These are phyloP conservation scores for Carpatolechia fugitivella DNA, from an alignment of 2,888 invertebrate genomes.

Conservation along the genomic window DNA sequence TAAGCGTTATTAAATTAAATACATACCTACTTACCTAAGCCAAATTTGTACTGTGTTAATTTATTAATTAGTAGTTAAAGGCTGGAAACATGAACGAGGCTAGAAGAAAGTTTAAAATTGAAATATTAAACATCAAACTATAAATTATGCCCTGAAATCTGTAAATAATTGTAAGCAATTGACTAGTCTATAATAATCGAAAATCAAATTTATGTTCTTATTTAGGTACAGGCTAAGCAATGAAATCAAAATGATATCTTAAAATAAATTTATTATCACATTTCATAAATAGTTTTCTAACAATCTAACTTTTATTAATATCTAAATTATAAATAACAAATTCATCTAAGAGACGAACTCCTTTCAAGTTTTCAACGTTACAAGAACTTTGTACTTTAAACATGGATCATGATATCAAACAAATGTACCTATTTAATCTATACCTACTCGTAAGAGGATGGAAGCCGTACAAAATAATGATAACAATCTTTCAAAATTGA, in stretches of 20 bases:
- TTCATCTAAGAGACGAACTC: constrained; percentile 38
- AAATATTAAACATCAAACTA: too few relatives aligned
- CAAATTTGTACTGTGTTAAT: too few relatives aligned
- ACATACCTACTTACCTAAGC: too few relatives aligned
- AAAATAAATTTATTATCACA: constrained; percentile 77
- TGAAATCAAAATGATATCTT: constrained; percentile 28
- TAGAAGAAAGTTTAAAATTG: too few relatives aligned
- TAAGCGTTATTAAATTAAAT: too few relatives aligned
- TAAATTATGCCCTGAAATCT: too few relatives aligned
- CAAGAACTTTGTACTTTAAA: constrained; percentile 12
- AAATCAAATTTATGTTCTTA: too few relatives aligned
- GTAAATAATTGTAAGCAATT: too few relatives aligned
- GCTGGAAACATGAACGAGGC: too few relatives aligned
- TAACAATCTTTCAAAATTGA: neutral
- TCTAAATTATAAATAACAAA: constrained; percentile 66
- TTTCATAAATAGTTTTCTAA: constrained; percentile 72
- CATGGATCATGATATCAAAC: neutral
- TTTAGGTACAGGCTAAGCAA: neutral
- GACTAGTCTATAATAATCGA: too few relatives aligned
- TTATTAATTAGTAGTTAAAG: too few relatives aligned
- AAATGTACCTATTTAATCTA: neutral
- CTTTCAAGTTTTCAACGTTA: constrained; percentile 15
- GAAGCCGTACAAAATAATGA: neutral
- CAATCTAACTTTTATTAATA: constrained; percentile 52
- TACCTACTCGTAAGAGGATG: neutral